These are phyloP conservation scores for Ptychobarbus kaznakovi DNA, from an alignment of 2,797 vertebrate genomes.

Conservation along the genomic window DNA sequence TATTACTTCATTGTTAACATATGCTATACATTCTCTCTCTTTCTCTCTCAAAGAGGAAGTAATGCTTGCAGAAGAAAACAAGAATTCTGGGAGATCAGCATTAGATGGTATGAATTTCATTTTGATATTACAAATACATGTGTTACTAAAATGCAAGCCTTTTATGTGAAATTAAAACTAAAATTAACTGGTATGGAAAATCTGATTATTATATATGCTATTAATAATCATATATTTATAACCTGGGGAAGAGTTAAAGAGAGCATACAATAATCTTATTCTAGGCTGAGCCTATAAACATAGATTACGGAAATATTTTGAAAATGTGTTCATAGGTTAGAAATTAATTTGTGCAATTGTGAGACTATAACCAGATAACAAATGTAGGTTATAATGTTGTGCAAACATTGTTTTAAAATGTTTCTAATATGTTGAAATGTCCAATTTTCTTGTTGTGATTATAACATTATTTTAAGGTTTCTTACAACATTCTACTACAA, in stretches of 20 bases:
- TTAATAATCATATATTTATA: background rate
- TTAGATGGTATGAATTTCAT: slow-evolving; percentile 88
- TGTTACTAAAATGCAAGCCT: background rate
- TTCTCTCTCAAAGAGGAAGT: slow-evolving; percentile 90
- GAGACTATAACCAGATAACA: background rate
- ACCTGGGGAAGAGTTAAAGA: background rate
- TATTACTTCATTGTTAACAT: background rate
- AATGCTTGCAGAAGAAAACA: slow-evolving; percentile 99
- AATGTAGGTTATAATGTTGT: background rate
- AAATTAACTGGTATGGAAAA: background rate
- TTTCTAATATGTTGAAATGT: background rate
- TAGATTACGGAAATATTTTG: background rate
- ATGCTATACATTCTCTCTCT: background rate
- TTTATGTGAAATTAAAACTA: background rate
- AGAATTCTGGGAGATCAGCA: slow-evolving; percentile 93
- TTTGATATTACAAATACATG: background rate
- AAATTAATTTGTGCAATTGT: background rate
- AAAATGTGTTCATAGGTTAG: background rate
- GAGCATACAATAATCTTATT: background rate
- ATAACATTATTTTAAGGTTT: background rate
- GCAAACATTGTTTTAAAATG: background rate
- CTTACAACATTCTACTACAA: background rate
- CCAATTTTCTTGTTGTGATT: background rate
- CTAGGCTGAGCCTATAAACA: background rate
- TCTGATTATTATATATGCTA: background rate